Percentiles rank a stretch among this genome's conserved stretches.
Conservation (phyloP, 2,797 vertebrate species). For the Eidolon dupreanum region DNA sequence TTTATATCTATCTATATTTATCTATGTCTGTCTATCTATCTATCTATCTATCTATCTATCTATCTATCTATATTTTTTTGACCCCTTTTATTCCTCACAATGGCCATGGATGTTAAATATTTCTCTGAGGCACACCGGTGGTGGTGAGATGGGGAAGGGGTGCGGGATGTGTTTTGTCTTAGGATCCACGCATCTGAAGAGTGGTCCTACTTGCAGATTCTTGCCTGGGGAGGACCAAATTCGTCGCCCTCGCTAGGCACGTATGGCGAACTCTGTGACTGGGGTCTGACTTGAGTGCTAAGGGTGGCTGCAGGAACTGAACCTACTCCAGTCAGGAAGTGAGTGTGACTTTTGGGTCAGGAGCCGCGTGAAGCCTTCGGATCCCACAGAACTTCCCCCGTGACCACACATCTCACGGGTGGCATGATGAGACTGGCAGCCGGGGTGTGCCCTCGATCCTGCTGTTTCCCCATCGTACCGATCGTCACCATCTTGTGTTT, state of each 20-base stretch:
- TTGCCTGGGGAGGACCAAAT: background rate
- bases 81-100: background rate
- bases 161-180: background rate
- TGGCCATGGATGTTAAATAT: background rate
- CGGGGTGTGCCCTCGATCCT: background rate
- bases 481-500: background rate
- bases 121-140: background rate
- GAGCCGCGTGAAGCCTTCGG: accelerated
- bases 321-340: background rate
- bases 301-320: background rate
- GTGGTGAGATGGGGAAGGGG: background rate
- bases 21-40: too few species aligned
- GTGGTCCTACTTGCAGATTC: background rate
- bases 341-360: background rate
- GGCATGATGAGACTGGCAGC: background rate
- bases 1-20: too few species aligned
- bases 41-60: too few species aligned
- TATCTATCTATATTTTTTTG: too few species aligned
- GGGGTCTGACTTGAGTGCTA: background rate
- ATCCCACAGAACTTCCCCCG: accelerated
- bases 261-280: background rate
- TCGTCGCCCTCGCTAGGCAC: accelerated
- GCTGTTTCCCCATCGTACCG: accelerated
- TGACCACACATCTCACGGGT: background rate
- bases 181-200: accelerated